phyloP scores from a whole-genome alignment of 1,140 invertebrate genomes.

The Plutomurus gul region DNA sequence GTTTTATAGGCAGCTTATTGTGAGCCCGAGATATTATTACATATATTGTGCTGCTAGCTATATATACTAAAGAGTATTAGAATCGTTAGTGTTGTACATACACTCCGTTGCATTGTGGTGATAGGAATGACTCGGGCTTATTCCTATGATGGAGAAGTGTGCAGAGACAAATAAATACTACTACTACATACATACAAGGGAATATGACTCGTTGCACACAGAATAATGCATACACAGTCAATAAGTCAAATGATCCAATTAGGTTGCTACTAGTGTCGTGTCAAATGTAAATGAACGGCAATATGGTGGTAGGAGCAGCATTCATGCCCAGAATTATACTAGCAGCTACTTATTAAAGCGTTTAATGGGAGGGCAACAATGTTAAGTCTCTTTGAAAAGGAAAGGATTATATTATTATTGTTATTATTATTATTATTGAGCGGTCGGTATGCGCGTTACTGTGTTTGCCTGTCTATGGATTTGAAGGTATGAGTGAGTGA shows the following conservation, averaged over 20 bases:
- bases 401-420: neutral
- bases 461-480: neutral
- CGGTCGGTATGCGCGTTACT: neutral
- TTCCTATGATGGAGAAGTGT: too few species aligned
- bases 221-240: slow-evolving; percentile 37
- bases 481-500: slow-evolving; percentile 5
- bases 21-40: too few species aligned
- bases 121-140: too few species aligned
- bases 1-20: too few species aligned
- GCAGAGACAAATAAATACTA: too few species aligned
- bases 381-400: neutral
- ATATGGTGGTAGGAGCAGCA: neutral
- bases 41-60: too few species aligned
- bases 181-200: too few species aligned
- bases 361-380: neutral
- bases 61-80: too few species aligned
- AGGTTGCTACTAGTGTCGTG: neutral
- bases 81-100: too few species aligned
- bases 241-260: slow-evolving; percentile 50
- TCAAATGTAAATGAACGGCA: neutral
- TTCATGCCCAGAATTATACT: neutral
- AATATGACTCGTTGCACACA: too few species aligned
- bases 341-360: neutral
- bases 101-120: too few species aligned
- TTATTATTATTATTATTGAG: neutral